These are phyloP conservation scores for Antheraea mylitta DNA, from an alignment of 1,140 invertebrate species.

Conservation along the genomic window DNA sequence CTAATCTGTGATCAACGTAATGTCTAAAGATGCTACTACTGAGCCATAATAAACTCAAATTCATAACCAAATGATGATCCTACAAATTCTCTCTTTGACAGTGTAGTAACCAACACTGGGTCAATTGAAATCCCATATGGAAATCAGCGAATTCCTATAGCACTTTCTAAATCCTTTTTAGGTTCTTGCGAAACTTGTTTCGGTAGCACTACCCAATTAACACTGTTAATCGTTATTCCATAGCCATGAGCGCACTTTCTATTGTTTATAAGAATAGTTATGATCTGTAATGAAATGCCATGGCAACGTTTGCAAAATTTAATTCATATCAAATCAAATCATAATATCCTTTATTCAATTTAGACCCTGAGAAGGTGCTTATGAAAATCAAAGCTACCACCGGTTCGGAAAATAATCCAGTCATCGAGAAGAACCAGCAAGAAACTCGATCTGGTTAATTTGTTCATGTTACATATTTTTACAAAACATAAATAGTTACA, in stretches of 20 bases:
- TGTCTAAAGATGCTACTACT: no score
- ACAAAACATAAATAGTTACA: no score
- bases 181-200: slow-evolving; percentile 44
- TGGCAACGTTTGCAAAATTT: background rate
- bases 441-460: no score
- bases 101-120: background rate
- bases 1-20: no score
- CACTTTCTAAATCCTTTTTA: slow-evolving; percentile 60
- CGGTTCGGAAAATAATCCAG: no score
- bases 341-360: no score
- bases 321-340: background rate
- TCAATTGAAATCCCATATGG: slow-evolving; percentile 20
- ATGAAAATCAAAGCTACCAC: no score
- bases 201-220: slow-evolving; percentile 14
- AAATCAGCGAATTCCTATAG: background rate
- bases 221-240: slow-evolving; percentile 26
- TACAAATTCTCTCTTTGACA: background rate
- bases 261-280: slow-evolving; percentile 28
- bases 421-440: no score
- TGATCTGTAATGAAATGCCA: background rate
- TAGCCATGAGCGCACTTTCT: slow-evolving; percentile 35
- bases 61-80: background rate
- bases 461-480: no score
- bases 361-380: no score
- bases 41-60: background rate